phyloP scores from a whole-genome alignment of 2,797 vertebrate genomes.

The Phaenicophaeus curvirostris region DNA sequence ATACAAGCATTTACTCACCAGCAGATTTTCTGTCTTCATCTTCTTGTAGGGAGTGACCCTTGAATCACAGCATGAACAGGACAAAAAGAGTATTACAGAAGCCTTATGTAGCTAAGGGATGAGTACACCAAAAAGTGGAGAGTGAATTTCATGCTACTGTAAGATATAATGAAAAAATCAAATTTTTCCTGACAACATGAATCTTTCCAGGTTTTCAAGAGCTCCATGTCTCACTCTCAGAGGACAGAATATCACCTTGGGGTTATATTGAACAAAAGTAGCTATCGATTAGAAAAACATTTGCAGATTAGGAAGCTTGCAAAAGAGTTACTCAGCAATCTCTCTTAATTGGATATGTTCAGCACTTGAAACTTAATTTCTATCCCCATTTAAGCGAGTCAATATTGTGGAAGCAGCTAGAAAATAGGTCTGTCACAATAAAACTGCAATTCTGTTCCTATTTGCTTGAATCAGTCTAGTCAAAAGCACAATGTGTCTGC shows the following conservation, averaged over 20 bases:
- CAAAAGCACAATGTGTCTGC: neutral
- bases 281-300: conserved; percentile 42
- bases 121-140: neutral
- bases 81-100: neutral
- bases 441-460: neutral
- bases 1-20: neutral
- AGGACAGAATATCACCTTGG: conserved; percentile 43
- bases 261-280: conserved; percentile 43
- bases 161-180: neutral
- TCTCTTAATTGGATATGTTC: conserved; percentile 59
- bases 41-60: neutral
- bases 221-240: neutral
- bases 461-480: neutral
- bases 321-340: conserved; percentile 61
- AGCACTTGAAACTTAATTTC: conserved; percentile 45
- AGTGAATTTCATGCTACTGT: neutral
- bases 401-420: conserved; percentile 45
- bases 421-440: neutral
- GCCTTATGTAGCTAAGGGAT: neutral
- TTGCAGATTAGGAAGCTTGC: conserved; percentile 61
- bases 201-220: conserved; percentile 5
- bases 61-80: neutral
- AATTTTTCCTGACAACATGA: neutral
- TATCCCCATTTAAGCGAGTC: conserved; percentile 38
- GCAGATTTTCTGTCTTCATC: neutral